Base-by-base conservation (phyloP, 2,888 invertebrate genomes). In the Drosophila ustulata region DNA sequence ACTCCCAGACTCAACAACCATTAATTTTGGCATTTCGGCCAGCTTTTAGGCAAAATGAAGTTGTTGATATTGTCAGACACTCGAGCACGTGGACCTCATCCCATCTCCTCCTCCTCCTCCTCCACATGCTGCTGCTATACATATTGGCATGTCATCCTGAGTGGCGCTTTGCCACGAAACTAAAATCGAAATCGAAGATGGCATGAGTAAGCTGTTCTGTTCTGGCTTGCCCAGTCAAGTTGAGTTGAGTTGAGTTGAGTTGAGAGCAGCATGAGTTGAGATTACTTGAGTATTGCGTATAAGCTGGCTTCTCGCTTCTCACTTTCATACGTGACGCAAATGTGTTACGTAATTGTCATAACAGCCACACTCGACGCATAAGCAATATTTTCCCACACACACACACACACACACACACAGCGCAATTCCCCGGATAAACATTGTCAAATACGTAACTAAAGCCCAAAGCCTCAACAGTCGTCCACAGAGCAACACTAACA, bases 321-420 rank as follows among this genome's bases (percentile, higher is more conserved):
- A 63, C 80, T 69, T 73, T 18, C 18, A 18, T 18, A 73, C 82
- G 85, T 84, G 82, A 68, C 74, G 77, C 74, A 82, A 85, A 82
- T 82, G 74, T 66, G 77, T 88, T 85, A 80, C 74, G 83, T 88
- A 82, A 88, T 82, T 82, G 82, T 82, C 88, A 88, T 82, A 88
- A 82, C 80, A 65, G 47, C 64, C 50, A 57, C 74, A 64, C 63
- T 62, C 46, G 25, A 32, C 39, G 45, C 61, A 30, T 45, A 41
- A 56, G 56, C 45, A 58, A 61, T 46, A 46, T 30, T 23, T 37
- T n/a, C 50, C 43, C 32, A 53, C 43, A 43, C 45, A 66, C 34
- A 57, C 30, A 50, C 4, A 37, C 37, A 37, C 34, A 34, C 34
- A 34, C 34, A n/a, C n/a, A n/a, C 4, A 30, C n/a, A 18, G 8